Evolutionary conservation across 2,888 invertebrate species (phyloP), one percentile per base, ranked within the genome.

Genomic region (Leucozona laternaria): DNA sequence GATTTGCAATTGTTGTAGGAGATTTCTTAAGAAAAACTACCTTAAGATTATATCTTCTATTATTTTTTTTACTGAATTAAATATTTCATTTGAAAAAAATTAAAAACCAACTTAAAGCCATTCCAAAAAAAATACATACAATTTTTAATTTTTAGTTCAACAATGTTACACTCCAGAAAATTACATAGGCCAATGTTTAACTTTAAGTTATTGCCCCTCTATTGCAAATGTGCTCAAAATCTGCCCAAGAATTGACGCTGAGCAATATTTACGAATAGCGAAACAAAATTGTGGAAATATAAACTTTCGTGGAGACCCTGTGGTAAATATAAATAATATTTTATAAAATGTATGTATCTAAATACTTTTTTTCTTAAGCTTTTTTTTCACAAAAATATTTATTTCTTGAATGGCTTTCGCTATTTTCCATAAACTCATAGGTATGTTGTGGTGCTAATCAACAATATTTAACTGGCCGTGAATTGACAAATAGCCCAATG

Each of bases 151-250:
- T 83, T 5, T 58, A 86, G 86, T 58, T 64, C 89, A 89, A 88
- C 88, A 89, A 70, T 93, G 93, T 88, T 84, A 90, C 13, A 91
- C 91, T 1, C 91, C 92, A 7, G 91, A 92, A 85, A 90, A 91
- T 25, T 90, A 90, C 60, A 89, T 90, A 75, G 93, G 93, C 4
- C 88, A 88, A 20, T 93, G 93, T 87, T 90, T 91, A 53, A 71
- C 88, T 3, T 88, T 92, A 8, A 90, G 81, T 64, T 89, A 89
- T 79, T 93, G 93, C 58, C 92, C 91, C 8, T 89, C 90, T 66
- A 90, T 91, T 48, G 88, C 89, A 17, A 89, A 91, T 79, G 87
- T 91, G 1, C 92, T 91, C 72, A 89, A 89, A 68, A 75, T 84
- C 20, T 87, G 88, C 40, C 90, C 89, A 45, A 89, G 88, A 17